Evolutionary conservation across 2,113 vertebrate species (phyloP), one percentile per base, ranked within the genome.

Genomic region (Peromyscus californicus): DNA sequence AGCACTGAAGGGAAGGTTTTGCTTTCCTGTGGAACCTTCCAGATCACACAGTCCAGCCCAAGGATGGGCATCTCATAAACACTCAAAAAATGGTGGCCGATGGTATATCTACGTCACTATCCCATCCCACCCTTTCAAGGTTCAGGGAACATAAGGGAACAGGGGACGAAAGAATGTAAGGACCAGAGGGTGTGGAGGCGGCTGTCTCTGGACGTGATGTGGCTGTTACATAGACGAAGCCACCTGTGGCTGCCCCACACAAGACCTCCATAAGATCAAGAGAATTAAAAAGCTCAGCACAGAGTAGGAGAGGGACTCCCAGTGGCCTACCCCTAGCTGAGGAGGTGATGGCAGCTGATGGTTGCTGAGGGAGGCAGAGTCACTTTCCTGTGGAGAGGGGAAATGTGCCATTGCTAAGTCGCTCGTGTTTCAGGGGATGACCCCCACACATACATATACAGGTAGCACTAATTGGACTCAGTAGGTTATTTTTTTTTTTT

Each of bases 1-100:
- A 6, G 3, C 33, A 0, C 0, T 1, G 8, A 15, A 69, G 8
- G 21, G n/a, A 54, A 67, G 39, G 33, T 45, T 59, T 48, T 4
- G 0, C 12, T 39, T n/a, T 82, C 61, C 61, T 17, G 72, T 24
- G 70, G 61, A 51, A 39, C 11, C 3, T 5, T 12, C 63, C 39
- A 63, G 74, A 29, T 42, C 59, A 54, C 19, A 59, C n/a, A n/a
- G 31, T 67, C 2, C 80, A 97, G 15, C 9, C 72, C 19, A 79
- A 54, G 39, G 26, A 16, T 51, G 31, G 42, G 17, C 3, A 76
- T 7, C 45, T 76, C 1, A 4, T 31, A 90, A 95, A 17, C 26
- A 57, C 19, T 86, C n/a, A 79, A 63, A 94, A 78, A 84, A 33
- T 15, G 78, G 7, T 39, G 67, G 11, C 48, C n/a, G 29, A 63